Percentiles rank a stretch among this genome's conserved stretches.
These are phyloP conservation scores for Rhodophaea formosa DNA, from an alignment of 2,888 invertebrate species.

Conservation along the genomic window DNA sequence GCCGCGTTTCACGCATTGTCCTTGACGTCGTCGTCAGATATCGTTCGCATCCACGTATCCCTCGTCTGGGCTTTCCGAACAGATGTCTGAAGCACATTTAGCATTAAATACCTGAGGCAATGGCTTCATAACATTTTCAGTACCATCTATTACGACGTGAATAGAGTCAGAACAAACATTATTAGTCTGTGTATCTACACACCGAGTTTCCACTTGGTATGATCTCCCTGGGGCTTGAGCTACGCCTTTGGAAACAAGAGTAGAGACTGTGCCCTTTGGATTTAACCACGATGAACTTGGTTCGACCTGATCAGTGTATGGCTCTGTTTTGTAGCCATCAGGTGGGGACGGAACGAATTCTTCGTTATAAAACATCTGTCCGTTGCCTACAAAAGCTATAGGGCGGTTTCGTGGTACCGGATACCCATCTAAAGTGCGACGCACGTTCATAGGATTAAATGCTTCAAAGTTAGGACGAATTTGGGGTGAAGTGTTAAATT, in stretches of 20 bases:
- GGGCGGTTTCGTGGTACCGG: constrained; percentile 82
- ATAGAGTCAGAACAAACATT: constrained; percentile 62
- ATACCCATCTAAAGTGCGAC: constrained; percentile 91
- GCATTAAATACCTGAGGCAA: constrained; percentile 70
- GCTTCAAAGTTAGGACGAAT: constrained; percentile 68
- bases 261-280: constrained; percentile 77
- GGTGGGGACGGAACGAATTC: constrained; percentile 86
- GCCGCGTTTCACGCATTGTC: constrained; percentile 45
- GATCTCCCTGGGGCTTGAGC: constrained; percentile 70
- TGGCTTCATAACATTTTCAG: constrained; percentile 66
- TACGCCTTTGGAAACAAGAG: constrained; percentile 73
- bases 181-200: constrained; percentile 83
- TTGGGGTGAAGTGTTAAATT: constrained; percentile 65
- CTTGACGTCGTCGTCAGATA: constrained; percentile 83
- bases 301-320: constrained; percentile 53
- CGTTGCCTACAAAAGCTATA: constrained; percentile 73
- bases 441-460: constrained; percentile 79
- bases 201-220: constrained; percentile 81
- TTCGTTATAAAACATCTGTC: constrained; percentile 75
- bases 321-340: constrained; percentile 84
- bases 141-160: constrained; percentile 47
- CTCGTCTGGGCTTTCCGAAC: constrained; percentile 92
- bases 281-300: constrained; percentile 70
- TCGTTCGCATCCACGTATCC: constrained; percentile 91
- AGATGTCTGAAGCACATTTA: constrained; percentile 76